Evolutionary conservation across 1,140 invertebrate species (phyloP).

Genomic region (Microvelia longipes): DNA sequence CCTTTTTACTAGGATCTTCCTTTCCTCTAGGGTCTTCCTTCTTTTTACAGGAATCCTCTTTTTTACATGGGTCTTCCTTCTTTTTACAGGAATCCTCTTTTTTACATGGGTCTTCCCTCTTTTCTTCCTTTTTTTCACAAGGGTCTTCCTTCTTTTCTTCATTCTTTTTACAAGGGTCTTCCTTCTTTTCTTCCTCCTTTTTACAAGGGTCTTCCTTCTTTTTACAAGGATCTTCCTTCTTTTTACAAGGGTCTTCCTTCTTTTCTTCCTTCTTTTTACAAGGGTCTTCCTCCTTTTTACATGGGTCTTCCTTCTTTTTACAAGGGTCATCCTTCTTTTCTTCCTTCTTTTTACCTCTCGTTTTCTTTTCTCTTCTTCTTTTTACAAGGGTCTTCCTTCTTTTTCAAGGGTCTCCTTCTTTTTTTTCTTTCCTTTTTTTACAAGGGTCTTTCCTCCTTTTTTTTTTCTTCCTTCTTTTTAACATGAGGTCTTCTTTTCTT

Average conservation of each 20-base stretch:
- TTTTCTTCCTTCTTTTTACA: conserved; percentile 1
- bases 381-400: neutral
- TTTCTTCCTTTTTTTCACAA: conserved; percentile 7
- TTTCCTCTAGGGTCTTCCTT: neutral
- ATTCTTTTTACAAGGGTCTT: conserved; percentile 1
- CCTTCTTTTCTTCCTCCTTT: conserved; percentile 3
- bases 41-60: conserved; percentile 1
- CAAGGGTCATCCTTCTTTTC: conserved; percentile 10
- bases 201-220: conserved; percentile 5
- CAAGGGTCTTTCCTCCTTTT: neutral
- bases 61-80: conserved; percentile 5
- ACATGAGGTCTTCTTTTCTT: conserved; percentile 4
- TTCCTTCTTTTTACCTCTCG: neutral
- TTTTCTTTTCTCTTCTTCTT: conserved; percentile 6
- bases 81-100: conserved; percentile 8
- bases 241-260: neutral
- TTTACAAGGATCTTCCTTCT: neutral
- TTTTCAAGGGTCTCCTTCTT: conserved; percentile 6
- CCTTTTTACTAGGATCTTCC: neutral
- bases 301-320: conserved; percentile 9
- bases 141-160: conserved; percentile 7
- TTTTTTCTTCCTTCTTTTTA: conserved; percentile 1
- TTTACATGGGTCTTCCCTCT: conserved; percentile 8
- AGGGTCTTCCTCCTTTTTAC: conserved; percentile 8
- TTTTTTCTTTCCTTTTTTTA: conserved; percentile 7